These are phyloP conservation scores for Callaeas wilsoni DNA, from an alignment of 2,113 vertebrate species.

Conservation along the genomic window DNA sequence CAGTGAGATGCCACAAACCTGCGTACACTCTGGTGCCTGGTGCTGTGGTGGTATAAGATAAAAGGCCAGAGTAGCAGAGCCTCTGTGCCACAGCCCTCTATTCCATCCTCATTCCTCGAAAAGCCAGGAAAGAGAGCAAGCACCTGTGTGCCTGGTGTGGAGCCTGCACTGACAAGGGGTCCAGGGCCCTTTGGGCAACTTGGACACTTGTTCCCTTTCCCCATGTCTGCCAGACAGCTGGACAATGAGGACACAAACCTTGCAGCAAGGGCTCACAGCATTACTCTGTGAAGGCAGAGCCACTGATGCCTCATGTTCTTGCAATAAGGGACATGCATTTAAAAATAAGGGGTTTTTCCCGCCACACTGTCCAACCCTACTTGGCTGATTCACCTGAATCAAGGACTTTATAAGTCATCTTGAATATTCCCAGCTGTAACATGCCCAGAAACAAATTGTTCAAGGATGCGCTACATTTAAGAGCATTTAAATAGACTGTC, in stretches of 20 bases:
- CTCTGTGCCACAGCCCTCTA: background rate
- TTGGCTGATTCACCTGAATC: background rate
- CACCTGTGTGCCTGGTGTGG: rapidly evolving
- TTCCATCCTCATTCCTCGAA: background rate
- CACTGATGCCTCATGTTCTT: background rate
- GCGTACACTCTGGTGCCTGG: rapidly evolving
- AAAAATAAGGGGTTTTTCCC: rapidly evolving
- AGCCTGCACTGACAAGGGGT: background rate
- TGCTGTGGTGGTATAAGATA: background rate
- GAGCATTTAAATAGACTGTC: background rate
- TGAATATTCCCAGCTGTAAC: background rate
- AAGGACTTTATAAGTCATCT: background rate
- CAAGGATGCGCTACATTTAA: background rate
- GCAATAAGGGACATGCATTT: background rate
- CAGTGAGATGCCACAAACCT: background rate
- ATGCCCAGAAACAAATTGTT: background rate
- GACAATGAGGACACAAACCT: background rate
- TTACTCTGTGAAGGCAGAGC: background rate
- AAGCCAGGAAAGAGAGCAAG: background rate
- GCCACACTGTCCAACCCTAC: rapidly evolving
- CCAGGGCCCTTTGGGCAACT: background rate
- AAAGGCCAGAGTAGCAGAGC: background rate
- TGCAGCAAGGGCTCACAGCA: background rate
- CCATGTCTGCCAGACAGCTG: background rate
- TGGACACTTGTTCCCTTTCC: background rate